phyloP scores from a whole-genome alignment of 2,113 vertebrate species.

The Stegostoma tigrinum region DNA sequence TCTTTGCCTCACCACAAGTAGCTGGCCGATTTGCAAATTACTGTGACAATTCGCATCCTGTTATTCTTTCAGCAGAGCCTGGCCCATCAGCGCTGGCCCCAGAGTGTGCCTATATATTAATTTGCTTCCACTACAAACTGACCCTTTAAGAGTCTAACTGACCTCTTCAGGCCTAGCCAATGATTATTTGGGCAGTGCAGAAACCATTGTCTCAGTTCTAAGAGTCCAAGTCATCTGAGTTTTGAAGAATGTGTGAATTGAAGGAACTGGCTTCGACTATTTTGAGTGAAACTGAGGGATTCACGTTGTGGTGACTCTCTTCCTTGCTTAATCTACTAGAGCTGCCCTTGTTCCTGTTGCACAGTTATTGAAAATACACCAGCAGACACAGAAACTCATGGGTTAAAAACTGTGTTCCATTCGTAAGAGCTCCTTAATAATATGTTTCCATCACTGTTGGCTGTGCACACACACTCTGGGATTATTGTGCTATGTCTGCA shows the following conservation, averaged over 20 bases:
- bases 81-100: background rate
- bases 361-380: background rate
- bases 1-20: background rate
- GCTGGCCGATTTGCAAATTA: background rate
- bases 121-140: background rate
- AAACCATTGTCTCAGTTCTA: background rate
- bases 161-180: background rate
- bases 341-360: background rate
- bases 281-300: background rate
- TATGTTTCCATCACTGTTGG: background rate
- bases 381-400: background rate
- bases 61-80: background rate
- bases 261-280: background rate
- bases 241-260: background rate
- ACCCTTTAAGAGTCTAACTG: background rate
- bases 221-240: background rate
- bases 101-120: background rate
- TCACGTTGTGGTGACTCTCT: too few relatives aligned
- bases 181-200: background rate
- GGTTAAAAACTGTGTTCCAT: background rate
- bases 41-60: background rate
- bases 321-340: background rate
- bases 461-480: background rate
- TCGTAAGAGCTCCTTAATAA: background rate
- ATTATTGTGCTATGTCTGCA: background rate